Percentiles rank a stretch among this genome's conserved stretches.
phyloP scores from a whole-genome alignment of 1,140 invertebrate genomes.

The Acyrthosiphon pisum region DNA sequence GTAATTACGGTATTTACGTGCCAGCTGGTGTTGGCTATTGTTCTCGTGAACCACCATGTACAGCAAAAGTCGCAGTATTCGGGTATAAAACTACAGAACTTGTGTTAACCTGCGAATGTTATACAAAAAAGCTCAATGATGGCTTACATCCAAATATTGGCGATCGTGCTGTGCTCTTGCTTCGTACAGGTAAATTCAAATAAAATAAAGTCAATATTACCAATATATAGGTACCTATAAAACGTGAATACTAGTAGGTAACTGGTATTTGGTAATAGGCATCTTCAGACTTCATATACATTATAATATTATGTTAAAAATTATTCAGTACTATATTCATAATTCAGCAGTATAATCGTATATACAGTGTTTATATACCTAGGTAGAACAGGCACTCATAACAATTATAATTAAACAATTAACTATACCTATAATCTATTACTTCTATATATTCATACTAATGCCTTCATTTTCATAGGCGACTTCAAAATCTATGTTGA shows the following conservation, averaged over 20 bases:
- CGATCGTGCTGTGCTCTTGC: not conserved
- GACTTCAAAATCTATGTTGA: not conserved
- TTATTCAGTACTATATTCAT: no score
- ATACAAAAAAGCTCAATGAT: not conserved
- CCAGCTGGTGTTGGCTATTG: slow-evolving; percentile 14
- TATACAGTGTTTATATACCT: no score
- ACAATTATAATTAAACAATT: no score
- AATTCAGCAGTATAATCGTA: no score
- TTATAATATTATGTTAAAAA: no score
- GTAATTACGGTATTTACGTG: not conserved
- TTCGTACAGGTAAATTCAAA: slow-evolving; percentile 25
- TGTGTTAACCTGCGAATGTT: not conserved
- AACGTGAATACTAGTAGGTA: not conserved
- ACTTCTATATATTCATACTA: not conserved
- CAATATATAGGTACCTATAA: not conserved
- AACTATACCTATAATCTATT: not conserved
- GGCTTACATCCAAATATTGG: not conserved
- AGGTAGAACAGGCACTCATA: no score
- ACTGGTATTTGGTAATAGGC: no score
- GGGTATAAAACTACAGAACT: not conserved
- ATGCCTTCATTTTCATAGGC: not conserved
- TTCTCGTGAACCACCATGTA: not conserved
- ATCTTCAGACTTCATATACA: no score
- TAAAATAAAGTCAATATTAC: not conserved
- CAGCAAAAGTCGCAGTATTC: not conserved